These are phyloP conservation scores for Panagrolaimus sp. DNA, from an alignment of 1,140 invertebrate genomes.

Conservation along the genomic window DNA sequence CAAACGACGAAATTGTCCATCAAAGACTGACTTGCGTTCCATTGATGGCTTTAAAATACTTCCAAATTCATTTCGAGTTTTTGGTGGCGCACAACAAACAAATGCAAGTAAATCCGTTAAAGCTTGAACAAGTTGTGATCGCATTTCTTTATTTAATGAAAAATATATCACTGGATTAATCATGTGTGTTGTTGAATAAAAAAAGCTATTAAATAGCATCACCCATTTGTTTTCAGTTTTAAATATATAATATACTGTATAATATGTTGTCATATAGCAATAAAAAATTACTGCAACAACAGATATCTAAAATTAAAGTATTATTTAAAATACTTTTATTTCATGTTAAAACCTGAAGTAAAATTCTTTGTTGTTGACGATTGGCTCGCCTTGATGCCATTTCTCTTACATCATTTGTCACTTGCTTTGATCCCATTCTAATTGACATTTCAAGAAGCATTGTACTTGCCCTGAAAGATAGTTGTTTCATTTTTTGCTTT, in stretches of 20 bases:
- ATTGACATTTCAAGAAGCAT: conserved; percentile 58
- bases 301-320: conserved; percentile 44
- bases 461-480: conserved; percentile 52
- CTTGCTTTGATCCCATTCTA: conserved; percentile 54
- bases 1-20: not conserved
- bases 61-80: conserved; percentile 18
- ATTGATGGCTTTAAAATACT: conserved; percentile 19
- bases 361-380: conserved; percentile 53
- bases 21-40: conserved; percentile 16
- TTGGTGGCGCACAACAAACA: conserved; percentile 26
- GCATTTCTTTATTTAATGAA: conserved; percentile 54
- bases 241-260: conserved; percentile 52
- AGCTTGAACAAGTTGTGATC: conserved; percentile 34
- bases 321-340: no score
- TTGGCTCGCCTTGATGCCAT: conserved; percentile 50
- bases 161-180: conserved; percentile 53
- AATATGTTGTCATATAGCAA: conserved; percentile 56
- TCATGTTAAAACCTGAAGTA: conserved; percentile 43
- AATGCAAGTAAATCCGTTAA: conserved; percentile 32
- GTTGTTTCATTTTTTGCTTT: not conserved
- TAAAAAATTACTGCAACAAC: conserved; percentile 57
- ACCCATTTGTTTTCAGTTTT: conserved; percentile 51
- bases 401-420: conserved; percentile 48
- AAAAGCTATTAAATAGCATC: conserved; percentile 56
- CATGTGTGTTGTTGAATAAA: conserved; percentile 58